phyloP scores from a whole-genome alignment of 1,140 invertebrate species.

The Diuraphis noxia region DNA sequence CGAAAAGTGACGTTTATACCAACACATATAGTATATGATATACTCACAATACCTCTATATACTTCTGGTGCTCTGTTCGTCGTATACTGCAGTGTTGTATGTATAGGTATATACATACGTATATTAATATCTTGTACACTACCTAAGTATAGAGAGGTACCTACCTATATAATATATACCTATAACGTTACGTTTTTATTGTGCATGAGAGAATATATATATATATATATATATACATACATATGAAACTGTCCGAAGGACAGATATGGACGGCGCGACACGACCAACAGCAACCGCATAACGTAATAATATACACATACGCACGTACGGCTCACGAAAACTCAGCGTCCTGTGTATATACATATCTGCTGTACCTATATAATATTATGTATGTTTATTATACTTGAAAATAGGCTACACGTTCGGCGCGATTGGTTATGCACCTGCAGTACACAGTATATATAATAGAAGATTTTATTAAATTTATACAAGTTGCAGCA shows the following conservation, averaged over 20 bases:
- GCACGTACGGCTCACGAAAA: background rate
- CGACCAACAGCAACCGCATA: background rate
- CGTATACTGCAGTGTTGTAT: background rate
- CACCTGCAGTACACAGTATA: background rate
- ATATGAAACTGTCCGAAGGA: slow-evolving; percentile 23
- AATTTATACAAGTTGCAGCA: background rate
- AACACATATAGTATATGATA: background rate
- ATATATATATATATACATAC: background rate
- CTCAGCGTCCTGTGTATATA: background rate
- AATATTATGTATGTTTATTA: background rate
- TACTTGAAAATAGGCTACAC: background rate
- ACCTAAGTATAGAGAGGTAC: background rate
- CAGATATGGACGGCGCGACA: background rate
- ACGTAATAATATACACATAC: slow-evolving; percentile 18
- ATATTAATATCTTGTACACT: background rate
- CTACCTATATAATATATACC: background rate
- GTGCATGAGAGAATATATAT: no score
- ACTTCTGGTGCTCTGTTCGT: background rate
- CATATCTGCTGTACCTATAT: background rate
- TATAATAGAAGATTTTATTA: background rate
- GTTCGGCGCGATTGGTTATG: background rate
- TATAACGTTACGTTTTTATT: slow-evolving; percentile 1
- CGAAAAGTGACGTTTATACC: slow-evolving; percentile 48
- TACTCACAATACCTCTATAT: background rate
- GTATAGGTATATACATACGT: background rate